Conservation (phyloP, 2,888 invertebrate genomes). For the Caenorhabditis parvicauda region DNA sequence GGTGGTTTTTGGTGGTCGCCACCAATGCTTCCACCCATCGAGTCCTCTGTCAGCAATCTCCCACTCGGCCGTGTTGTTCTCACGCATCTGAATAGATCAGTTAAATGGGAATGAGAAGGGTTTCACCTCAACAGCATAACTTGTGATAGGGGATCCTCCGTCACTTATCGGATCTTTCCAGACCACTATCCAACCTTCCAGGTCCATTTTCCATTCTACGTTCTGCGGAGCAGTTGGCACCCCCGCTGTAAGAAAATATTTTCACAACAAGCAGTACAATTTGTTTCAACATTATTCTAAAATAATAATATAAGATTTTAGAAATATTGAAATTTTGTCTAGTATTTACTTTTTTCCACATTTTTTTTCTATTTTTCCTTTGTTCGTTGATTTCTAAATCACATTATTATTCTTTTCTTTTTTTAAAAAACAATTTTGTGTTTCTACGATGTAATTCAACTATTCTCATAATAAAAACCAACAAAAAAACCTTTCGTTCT, state of each 20-base stretch:
- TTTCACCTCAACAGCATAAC: conserved; percentile 56
- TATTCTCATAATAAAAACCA: neutral
- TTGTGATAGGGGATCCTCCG: conserved; percentile 55
- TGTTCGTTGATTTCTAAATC: no score
- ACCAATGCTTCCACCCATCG: conserved; percentile 48
- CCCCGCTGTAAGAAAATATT: conserved; percentile 44
- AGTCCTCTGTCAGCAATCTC: conserved; percentile 60
- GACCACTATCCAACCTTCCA: conserved; percentile 55
- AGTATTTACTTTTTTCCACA: no score
- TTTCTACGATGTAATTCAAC: neutral
- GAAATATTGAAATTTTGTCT: no score
- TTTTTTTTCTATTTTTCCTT: no score
- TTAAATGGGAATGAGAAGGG: conserved; percentile 10
- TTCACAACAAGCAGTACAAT: neutral
- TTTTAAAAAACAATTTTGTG: neutral
- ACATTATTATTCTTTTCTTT: no score
- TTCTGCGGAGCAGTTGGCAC: conserved; percentile 53
- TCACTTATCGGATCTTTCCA: conserved; percentile 55
- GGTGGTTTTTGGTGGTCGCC: conserved; percentile 47
- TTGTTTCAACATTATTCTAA: neutral
- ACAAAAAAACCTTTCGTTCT: conserved; percentile 49
- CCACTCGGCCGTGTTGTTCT: conserved; percentile 57
- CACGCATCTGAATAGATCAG: conserved; percentile 22
- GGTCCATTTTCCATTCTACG: conserved; percentile 44
- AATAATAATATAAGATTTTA: neutral